These are phyloP conservation scores for Peromyscus attwateri DNA, from an alignment of 2,797 vertebrate species.

Conservation along the genomic window DNA sequence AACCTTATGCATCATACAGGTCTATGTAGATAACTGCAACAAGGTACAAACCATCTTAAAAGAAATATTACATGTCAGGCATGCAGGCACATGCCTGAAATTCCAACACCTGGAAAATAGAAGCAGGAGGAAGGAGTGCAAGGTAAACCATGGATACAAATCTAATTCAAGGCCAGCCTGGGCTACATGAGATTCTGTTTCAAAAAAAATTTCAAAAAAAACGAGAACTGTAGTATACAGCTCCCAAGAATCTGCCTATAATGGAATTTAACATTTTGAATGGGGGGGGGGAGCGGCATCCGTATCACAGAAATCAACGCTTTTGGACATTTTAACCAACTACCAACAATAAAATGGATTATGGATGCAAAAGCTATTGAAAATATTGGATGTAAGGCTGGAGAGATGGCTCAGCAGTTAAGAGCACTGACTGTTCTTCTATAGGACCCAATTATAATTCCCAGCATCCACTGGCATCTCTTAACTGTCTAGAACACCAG, in stretches of 20 bases:
- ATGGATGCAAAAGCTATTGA: neutral
- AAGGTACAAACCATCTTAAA: slow-evolving; percentile 53
- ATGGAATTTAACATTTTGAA: neutral
- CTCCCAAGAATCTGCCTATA: neutral
- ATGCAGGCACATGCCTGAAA: neutral
- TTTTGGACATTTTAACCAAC: slow-evolving; percentile 46
- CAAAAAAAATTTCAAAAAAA: neutral
- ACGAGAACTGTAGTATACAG: neutral
- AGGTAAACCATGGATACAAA: neutral
- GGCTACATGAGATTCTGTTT: neutral
- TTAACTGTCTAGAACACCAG: neutral
- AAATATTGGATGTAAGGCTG: neutral
- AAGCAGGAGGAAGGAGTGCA: neutral
- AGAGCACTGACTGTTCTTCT: neutral
- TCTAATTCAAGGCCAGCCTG: neutral
- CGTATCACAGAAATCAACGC: slow-evolving; percentile 36
- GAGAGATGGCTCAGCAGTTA: neutral
- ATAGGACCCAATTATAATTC: neutral
- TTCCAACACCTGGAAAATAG: neutral
- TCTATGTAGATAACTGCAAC: slow-evolving; percentile 13
- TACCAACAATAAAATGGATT: slow-evolving; percentile 46
- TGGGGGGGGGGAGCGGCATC: neutral
- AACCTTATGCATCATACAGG: slow-evolving; percentile 1
- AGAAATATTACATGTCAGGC: slow-evolving; percentile 17
- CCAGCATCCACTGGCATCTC: neutral